Percentiles rank a stretch among this genome's conserved stretches.
Conservation (phyloP, 2,797 vertebrate species). For the Pangasius macronema region DNA sequence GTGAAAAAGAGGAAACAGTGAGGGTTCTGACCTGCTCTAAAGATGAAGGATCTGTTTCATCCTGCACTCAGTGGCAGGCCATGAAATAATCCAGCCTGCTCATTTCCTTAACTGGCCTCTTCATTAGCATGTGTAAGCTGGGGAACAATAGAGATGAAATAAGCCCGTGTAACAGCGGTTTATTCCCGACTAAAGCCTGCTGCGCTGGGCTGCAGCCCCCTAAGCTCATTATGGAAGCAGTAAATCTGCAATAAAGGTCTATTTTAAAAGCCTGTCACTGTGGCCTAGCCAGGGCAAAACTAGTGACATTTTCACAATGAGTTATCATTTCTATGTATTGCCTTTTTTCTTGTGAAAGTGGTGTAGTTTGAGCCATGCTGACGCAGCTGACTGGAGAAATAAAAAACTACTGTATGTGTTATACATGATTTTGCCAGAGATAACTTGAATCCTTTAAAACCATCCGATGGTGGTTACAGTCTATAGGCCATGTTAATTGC, state of each 20-base stretch:
- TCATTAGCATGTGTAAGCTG: constrained; percentile 57
- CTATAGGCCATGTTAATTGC: constrained; percentile 56
- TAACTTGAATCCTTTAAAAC: constrained; percentile 43
- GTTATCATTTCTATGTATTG: neutral
- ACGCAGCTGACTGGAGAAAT: neutral
- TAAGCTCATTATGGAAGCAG: constrained; percentile 54
- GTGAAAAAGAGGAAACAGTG: constrained; percentile 22
- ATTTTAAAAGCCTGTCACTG: constrained; percentile 44
- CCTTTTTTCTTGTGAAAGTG: constrained; percentile 17
- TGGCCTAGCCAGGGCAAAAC: constrained; percentile 27
- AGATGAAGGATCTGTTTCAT: constrained; percentile 54
- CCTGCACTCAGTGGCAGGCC: constrained; percentile 38
- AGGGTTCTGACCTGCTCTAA: constrained; percentile 39
- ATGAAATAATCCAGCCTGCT: constrained; percentile 50
- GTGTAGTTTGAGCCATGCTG: constrained; percentile 18
- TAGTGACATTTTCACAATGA: constrained; percentile 16
- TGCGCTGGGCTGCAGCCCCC: constrained; percentile 31
- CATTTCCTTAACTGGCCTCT: constrained; percentile 53
- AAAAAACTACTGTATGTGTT: neutral
- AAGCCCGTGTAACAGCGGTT: constrained; percentile 57
- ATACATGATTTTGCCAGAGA: constrained; percentile 33
- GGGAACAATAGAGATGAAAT: constrained; percentile 51
- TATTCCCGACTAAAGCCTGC: constrained; percentile 53
- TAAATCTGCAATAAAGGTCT: constrained; percentile 35
- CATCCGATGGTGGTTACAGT: constrained; percentile 49